Base-by-base conservation (phyloP, 2,113 vertebrate genomes). In the Microcebus tavaratra region DNA sequence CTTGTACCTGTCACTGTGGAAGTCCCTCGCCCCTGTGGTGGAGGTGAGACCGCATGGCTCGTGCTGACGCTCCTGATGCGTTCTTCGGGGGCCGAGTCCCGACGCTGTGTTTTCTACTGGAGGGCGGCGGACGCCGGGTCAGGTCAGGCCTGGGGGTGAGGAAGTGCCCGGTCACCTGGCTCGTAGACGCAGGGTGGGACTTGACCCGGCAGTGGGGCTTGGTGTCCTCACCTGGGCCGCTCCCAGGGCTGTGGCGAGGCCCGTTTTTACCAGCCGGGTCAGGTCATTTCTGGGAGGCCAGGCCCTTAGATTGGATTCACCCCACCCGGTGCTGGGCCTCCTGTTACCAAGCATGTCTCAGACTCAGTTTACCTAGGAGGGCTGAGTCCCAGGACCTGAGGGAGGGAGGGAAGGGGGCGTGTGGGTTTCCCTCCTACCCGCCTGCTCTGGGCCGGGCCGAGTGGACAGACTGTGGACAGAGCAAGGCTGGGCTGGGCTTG, bases 1-100 rank as follows among this genome's bases (percentile, higher is more conserved):
- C 3, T 13, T 7, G 8, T 6, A 45, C 3, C 12, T 0, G 25
- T 29, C 39, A 15, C 39, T 2, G 27, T 1, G 18, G 0, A 34
- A 2, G 9, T 27, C 73, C 73, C 17, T 2, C 73, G 3, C 14
- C 42, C 14, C 27, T 8, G 7, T 39, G 18, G 10, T 39, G 36
- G 42, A 3, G 42, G 27, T 10, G 42, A 31, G 25, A 18, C 48
- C 27, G 10, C 7, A 15, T 4, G 48, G 42, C 31, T 48, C 0
- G 2, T 0, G 15, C 42, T 27, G 14, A 48, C 15, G 5, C 15
- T 17, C 42, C 5, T 3, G 1, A 10, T 15, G 18, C 42, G 2
- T 31, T 76, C 17, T 31, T 8, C 42, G 48, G 73, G 73, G 27
- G 4, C 75, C 50, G 29, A 31, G 29, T 50, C 10, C 8, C 34